Conservation (phyloP, 2,113 vertebrate genomes). For the Myiozetetes cayanensis region DNA sequence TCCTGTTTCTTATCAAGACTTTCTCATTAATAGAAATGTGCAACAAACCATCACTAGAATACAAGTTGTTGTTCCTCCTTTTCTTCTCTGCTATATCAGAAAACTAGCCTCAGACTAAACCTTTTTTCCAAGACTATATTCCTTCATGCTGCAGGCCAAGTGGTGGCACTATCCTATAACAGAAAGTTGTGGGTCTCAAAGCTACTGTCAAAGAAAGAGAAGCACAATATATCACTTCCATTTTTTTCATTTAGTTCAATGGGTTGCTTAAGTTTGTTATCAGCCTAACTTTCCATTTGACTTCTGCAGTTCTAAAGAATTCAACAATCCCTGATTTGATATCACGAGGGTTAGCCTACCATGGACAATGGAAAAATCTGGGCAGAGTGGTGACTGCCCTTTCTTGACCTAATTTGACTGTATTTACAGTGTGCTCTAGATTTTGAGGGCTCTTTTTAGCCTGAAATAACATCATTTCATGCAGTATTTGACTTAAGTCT, state of each 20-base stretch:
- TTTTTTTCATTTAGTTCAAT: neutral
- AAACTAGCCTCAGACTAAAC: neutral
- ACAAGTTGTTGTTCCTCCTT: neutral
- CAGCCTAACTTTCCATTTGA: neutral
- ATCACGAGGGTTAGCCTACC: neutral
- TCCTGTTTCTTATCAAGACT: neutral
- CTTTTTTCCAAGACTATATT: neutral
- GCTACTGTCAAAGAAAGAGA: neutral
- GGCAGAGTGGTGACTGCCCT: neutral
- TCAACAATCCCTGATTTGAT: neutral
- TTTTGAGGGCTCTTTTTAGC: neutral
- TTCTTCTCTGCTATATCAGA: neutral
- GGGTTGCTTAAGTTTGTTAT: neutral
- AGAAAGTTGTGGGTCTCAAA: neutral
- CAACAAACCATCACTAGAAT: neutral
- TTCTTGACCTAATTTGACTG: neutral
- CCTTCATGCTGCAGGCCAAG: neutral
- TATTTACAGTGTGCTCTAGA: neutral
- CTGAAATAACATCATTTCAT: neutral
- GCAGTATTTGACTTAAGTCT: neutral
- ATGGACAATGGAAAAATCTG: neutral
- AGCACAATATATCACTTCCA: neutral
- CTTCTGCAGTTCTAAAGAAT: neutral
- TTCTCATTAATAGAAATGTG: rapidly evolving
- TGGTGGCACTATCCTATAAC: neutral